A percentile compares a stretch with the other conserved stretches of the same genome.
phyloP scores from a whole-genome alignment of 2,797 vertebrate genomes.

The Acrossocheilus fasciatus region DNA sequence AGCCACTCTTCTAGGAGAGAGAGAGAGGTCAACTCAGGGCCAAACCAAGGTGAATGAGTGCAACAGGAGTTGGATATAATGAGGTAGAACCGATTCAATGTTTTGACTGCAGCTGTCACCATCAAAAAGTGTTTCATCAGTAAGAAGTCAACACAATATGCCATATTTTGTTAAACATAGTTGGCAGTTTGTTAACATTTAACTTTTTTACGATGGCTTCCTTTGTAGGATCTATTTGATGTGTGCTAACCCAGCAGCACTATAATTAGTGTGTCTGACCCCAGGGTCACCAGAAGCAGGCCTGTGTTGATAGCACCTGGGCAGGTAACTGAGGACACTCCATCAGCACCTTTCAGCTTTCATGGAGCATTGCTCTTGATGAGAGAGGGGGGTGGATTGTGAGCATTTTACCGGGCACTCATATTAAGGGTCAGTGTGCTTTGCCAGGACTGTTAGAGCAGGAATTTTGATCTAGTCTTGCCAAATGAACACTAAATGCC shows the following conservation, averaged over 20 bases:
- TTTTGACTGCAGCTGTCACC: slow-evolving; percentile 60
- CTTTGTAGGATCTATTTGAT: slow-evolving; percentile 45
- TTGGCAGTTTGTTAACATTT: not conserved
- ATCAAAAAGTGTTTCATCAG: slow-evolving; percentile 46
- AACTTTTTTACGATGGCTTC: slow-evolving; percentile 37
- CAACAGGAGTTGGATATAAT: slow-evolving; percentile 15
- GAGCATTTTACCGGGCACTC: slow-evolving; percentile 15
- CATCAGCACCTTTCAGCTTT: slow-evolving; percentile 36
- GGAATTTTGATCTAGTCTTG: slow-evolving; percentile 48
- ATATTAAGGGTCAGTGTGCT: slow-evolving; percentile 30
- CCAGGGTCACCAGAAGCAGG: slow-evolving; percentile 59
- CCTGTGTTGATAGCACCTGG: slow-evolving; percentile 67
- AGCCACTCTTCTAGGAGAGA: not conserved
- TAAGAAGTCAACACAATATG: slow-evolving; percentile 7
- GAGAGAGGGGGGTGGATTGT: slow-evolving; percentile 30
- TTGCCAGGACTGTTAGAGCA: slow-evolving; percentile 33
- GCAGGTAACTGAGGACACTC: slow-evolving; percentile 53
- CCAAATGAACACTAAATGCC: slow-evolving; percentile 50
- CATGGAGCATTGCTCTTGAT: slow-evolving; percentile 30
- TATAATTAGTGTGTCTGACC: slow-evolving; percentile 71
- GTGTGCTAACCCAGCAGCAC: slow-evolving; percentile 65
- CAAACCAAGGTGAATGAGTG: slow-evolving; percentile 29
- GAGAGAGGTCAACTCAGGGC: slow-evolving; percentile 36
- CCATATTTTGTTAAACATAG: slow-evolving; percentile 13
- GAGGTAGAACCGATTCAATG: slow-evolving; percentile 19